Evolutionary conservation across 2,113 vertebrate genomes (phyloP), one percentile per base, ranked within the genome.

Genomic region (Podarcis cretensis): DNA sequence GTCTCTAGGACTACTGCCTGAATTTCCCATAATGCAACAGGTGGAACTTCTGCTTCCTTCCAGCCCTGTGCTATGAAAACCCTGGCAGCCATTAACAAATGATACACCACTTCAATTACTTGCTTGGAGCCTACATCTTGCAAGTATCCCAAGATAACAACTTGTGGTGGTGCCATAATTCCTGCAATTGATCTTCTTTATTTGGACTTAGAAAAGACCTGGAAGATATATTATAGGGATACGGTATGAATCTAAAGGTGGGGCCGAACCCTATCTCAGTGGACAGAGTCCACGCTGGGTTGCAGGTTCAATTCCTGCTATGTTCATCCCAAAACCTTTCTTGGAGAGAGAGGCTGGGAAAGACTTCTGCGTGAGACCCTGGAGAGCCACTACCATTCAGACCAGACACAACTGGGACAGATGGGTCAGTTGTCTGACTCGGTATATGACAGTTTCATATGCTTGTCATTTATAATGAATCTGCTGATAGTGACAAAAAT

Each of bases 91-190:
- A 65, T 81, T 81, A 81, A 81, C 57, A 81, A 65, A 65, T 65
- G 80, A 81, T 81, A 65, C 80, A 63, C 80, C 57, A 37, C 57
- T 65, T 65, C 80, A 81, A 37, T 81, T 81, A 81, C 32, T 65
- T 65, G 59, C 57, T 65, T 35, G 32, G 59, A 65, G 32, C 18
- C 32, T 37, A 37, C 59, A 65, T 81, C 20, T 81, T 35, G 35
- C 57, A 81, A 37, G 32, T 81, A 81, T 63, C 57, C 80, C 20
- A 81, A 65, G 80, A 65, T 37, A 81, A 81, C 80, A 81, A 63
- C 80, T 65, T 32, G 5, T n/a, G 25, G 80, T 21, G 9, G 32
- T 65, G 23, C 80, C 21, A 23, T 65, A 81, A 81, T 81, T 81
- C 21, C 57, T 18, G 4, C n/a, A 59, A 81, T 37, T 59, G 30